These are phyloP conservation scores for Acanthosepion pharaonis DNA, from an alignment of 2,888 invertebrate genomes.

Conservation along the genomic window DNA sequence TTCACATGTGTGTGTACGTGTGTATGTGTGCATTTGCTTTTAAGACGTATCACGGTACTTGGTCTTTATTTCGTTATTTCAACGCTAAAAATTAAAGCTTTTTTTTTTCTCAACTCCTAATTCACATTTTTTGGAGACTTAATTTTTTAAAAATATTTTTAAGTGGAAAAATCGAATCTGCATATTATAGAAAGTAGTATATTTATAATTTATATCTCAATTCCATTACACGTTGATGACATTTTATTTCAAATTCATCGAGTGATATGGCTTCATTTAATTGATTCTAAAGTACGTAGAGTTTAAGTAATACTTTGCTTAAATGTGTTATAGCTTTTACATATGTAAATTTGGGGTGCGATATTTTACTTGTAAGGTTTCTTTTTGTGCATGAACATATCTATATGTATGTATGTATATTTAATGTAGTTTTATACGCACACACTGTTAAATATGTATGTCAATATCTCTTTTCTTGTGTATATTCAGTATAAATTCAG, in stretches of 20 bases:
- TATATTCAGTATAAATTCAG: slow-evolving; percentile 34
- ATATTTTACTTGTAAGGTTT: background rate
- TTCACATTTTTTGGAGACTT: no score
- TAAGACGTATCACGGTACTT: no score
- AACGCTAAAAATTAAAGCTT: no score
- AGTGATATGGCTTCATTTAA: no score
- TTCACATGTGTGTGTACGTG: no score
- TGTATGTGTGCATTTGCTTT: no score
- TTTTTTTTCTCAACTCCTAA: no score
- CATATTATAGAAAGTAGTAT: background rate
- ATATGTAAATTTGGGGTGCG: background rate
- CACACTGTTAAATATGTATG: background rate
- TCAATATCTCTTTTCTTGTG: background rate
- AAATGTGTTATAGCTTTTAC: background rate
- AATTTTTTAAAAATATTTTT: no score
- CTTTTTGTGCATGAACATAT: background rate
- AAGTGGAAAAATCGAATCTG: no score
- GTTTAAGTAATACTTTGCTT: background rate
- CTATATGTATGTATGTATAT: background rate
- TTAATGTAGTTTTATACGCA: background rate
- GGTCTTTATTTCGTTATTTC: no score
- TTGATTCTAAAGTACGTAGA: background rate
- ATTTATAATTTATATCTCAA: background rate
- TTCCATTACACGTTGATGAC: no score
- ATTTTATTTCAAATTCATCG: no score